phyloP scores from a whole-genome alignment of 2,113 vertebrate species.

The Petrocephalus microphthalmus region DNA sequence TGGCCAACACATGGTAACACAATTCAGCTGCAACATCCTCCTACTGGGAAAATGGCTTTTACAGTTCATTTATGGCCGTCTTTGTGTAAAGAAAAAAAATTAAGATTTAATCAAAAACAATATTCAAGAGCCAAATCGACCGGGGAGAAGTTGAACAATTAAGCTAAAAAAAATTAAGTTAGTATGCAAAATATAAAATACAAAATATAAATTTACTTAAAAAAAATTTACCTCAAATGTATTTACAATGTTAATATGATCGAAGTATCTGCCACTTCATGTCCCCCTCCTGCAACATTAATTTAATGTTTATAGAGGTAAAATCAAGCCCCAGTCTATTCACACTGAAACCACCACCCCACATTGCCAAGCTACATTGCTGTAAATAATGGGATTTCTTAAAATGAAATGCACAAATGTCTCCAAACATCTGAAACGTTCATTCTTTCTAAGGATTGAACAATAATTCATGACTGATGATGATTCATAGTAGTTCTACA shows the following conservation, averaged over 20 bases:
- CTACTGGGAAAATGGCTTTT: background rate
- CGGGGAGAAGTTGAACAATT: conserved; percentile 22
- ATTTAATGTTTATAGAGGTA: conserved; percentile 43
- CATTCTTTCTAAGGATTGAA: background rate
- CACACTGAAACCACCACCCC: conserved; percentile 43
- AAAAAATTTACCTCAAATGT: conserved; percentile 49
- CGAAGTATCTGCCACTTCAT: conserved; percentile 43
- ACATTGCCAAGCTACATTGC: conserved; percentile 24
- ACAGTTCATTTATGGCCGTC: background rate
- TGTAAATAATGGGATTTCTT: conserved; percentile 25
- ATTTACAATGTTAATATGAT: conserved; percentile 55
- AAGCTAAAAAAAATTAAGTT: conserved; percentile 58
- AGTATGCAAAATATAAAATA: conserved; percentile 55
- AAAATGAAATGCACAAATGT: conserved; percentile 29
- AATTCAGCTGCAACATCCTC: background rate
- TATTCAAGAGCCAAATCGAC: conserved; percentile 7
- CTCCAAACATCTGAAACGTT: background rate
- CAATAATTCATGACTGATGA: background rate
- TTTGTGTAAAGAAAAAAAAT: background rate
- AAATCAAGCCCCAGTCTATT: conserved; percentile 51
- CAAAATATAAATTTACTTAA: conserved; percentile 58
- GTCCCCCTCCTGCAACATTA: conserved; percentile 37
- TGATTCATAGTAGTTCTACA: conserved; percentile 39
- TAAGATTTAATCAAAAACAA: background rate
- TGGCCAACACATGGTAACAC: background rate